These are phyloP conservation scores for Paramisgurnus dabryanus DNA, from an alignment of 2,113 vertebrate genomes.

Conservation along the genomic window DNA sequence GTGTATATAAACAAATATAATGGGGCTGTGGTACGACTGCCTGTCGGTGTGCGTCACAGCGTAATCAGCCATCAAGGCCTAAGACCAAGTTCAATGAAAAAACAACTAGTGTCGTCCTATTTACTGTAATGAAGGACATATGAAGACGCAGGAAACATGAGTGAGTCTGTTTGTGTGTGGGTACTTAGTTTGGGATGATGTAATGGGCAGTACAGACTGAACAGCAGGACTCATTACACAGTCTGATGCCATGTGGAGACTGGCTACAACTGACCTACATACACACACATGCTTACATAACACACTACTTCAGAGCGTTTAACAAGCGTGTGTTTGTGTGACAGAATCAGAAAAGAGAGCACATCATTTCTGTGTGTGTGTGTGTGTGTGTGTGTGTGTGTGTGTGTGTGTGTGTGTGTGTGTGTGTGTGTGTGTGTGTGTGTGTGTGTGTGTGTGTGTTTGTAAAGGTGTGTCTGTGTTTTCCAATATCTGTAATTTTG, in stretches of 20 bases:
- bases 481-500: conserved; percentile 19
- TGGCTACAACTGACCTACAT: conserved; percentile 47
- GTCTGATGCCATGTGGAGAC: conserved; percentile 45
- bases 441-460: background rate
- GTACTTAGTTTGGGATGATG: conserved; percentile 44
- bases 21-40: background rate
- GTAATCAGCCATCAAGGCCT: background rate
- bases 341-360: background rate
- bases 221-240: conserved; percentile 71
- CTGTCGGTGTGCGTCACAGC: background rate
- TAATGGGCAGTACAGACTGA: conserved; percentile 43
- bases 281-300: conserved; percentile 64
- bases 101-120: conserved; percentile 20
- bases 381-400: background rate
- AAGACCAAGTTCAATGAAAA: background rate
- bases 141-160: conserved; percentile 16
- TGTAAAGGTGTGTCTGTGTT: conserved; percentile 30
- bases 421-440: background rate
- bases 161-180: conserved; percentile 37
- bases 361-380: background rate
- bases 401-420: conserved; percentile 23
- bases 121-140: conserved; percentile 15
- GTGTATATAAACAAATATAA: conserved; percentile 19
- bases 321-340: conserved; percentile 36
- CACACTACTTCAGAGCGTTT: conserved; percentile 65